A percentile compares a stretch with the other conserved stretches of the same genome.
Evolutionary conservation across 1,140 invertebrate species (phyloP).

Genomic region (Hormaphis cornu): DNA sequence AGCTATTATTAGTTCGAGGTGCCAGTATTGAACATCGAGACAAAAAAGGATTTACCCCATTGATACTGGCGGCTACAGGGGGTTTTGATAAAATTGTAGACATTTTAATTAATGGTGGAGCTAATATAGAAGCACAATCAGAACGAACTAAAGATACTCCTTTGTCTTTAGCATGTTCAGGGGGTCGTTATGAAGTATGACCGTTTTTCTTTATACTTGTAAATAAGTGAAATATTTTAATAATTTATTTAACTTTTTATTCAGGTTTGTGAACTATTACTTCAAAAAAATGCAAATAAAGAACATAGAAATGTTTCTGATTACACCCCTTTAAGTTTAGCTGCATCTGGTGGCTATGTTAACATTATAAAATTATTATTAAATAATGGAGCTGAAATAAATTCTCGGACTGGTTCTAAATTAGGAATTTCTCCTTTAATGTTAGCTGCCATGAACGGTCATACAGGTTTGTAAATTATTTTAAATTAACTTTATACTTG

Average conservation of each 20-base stretch:
- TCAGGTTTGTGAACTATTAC: conserved; percentile 75
- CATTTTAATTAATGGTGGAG: conserved; percentile 80
- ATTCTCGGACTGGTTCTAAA: conserved; percentile 94
- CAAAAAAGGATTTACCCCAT: conserved; percentile 97
- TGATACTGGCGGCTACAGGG: conserved; percentile 93
- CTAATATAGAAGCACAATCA: conserved; percentile 95
- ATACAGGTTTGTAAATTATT: conserved; percentile 53
- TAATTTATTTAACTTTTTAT: not conserved
- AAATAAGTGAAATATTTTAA: not conserved
- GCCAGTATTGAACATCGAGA: conserved; percentile 96
- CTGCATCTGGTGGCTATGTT: conserved; percentile 95
- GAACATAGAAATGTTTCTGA: conserved; percentile 99
- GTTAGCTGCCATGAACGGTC: conserved; percentile 99
- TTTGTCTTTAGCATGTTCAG: conserved; percentile 91
- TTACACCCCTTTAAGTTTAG: conserved; percentile 94
- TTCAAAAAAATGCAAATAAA: conserved; percentile 85
- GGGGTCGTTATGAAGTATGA: conserved; percentile 78
- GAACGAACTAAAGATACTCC: conserved; percentile 98
- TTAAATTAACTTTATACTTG: not conserved
- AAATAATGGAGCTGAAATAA: conserved; percentile 90
- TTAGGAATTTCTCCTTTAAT: conserved; percentile 97
- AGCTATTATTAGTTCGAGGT: conserved; percentile 76
- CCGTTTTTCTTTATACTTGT: not conserved
- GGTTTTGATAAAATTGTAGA: conserved; percentile 93
- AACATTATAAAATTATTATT: conserved; percentile 95